Conservation (phyloP, 2,113 vertebrate genomes). For the Leiothrix lutea region DNA sequence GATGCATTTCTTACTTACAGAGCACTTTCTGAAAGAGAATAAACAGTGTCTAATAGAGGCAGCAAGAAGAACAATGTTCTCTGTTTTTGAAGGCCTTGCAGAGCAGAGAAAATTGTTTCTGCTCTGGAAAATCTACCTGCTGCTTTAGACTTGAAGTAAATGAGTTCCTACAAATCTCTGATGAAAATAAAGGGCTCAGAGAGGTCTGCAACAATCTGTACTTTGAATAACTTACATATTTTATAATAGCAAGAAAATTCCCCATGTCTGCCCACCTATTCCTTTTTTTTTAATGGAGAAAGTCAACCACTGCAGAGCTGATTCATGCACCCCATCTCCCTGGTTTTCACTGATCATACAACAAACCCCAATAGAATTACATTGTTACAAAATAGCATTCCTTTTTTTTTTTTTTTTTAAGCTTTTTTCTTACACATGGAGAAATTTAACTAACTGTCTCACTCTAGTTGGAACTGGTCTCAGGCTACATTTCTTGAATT, state of each 20-base stretch:
- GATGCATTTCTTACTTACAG: not conserved
- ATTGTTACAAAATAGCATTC: not conserved
- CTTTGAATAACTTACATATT: not conserved
- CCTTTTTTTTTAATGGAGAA: not conserved
- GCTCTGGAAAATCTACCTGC: not conserved
- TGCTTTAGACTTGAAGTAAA: not conserved
- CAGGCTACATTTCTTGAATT: not conserved
- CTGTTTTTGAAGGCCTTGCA: not conserved
- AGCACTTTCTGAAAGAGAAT: not conserved
- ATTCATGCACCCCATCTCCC: not conserved
- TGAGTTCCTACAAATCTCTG: not conserved
- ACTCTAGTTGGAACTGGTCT: not conserved
- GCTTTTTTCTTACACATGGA: rapidly evolving
- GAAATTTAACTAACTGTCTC: not conserved
- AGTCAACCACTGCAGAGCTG: rapidly evolving
- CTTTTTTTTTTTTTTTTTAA: rapidly evolving
- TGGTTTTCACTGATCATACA: not conserved
- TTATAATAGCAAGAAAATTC: not conserved
- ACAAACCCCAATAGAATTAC: rapidly evolving
- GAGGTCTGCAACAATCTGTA: not conserved
- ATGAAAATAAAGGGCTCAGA: not conserved
- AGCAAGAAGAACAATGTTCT: not conserved
- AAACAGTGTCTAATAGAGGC: not conserved
- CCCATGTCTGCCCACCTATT: not conserved
- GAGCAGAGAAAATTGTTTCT: not conserved